These are phyloP conservation scores for Penelope pileata DNA, from an alignment of 2,113 vertebrate genomes.

Conservation along the genomic window DNA sequence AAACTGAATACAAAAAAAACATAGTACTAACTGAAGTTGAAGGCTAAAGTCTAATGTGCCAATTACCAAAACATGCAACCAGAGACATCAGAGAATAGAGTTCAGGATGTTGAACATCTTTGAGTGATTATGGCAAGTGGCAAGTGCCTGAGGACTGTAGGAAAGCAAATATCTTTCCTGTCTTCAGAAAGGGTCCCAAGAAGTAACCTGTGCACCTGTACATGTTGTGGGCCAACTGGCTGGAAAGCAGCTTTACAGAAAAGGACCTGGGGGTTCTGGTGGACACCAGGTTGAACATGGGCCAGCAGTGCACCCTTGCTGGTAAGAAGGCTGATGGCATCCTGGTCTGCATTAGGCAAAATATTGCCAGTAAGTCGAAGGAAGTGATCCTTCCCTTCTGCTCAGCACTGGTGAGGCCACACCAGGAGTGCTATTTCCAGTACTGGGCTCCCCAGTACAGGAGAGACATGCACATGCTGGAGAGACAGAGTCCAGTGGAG, in stretches of 20 bases:
- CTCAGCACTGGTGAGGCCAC: background rate
- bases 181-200: background rate
- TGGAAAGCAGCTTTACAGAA: background rate
- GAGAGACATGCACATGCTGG: background rate
- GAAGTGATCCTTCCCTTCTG: background rate
- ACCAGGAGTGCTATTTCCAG: background rate
- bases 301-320: background rate
- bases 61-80: background rate
- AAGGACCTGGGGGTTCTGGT: background rate
- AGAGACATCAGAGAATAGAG: background rate
- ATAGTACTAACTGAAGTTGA: background rate
- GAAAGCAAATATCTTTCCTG: background rate
- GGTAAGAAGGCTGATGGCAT: background rate
- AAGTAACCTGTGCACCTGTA: background rate
- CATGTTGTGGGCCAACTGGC: background rate
- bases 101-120: accelerated
- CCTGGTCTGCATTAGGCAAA: background rate
- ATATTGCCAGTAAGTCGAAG: background rate
- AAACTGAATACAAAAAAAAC: background rate
- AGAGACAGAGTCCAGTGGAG: background rate
- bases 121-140: background rate
- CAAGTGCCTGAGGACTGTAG: background rate
- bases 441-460: background rate
- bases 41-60: background rate
- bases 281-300: background rate